phyloP scores from a whole-genome alignment of 2,888 invertebrate genomes.

The Kuschelorhynchus macadamiae region DNA sequence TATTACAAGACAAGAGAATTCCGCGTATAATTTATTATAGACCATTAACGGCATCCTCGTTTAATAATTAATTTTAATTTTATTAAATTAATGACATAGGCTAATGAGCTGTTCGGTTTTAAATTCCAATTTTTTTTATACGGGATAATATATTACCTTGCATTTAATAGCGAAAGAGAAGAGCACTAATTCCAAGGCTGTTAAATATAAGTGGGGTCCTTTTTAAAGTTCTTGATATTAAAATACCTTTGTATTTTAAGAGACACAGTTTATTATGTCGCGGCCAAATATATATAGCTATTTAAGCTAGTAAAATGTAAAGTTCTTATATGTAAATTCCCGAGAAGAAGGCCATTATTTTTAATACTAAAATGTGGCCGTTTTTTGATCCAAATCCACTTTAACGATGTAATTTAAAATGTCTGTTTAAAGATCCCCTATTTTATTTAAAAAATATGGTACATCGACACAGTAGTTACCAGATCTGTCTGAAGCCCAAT shows the following conservation, averaged over 20 bases:
- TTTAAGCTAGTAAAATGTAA: not conserved
- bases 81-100: constrained; percentile 21
- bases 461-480: no score
- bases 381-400: no score
- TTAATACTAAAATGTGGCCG: no score
- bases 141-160: constrained; percentile 10
- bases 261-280: not conserved
- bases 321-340: no score
- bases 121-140: constrained; percentile 9
- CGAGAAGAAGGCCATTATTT: no score
- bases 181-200: constrained; percentile 1
- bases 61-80: constrained; percentile 14
- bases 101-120: constrained; percentile 20
- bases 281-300: not conserved
- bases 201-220: not conserved
- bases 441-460: no score
- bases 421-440: no score
- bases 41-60: constrained; percentile 10
- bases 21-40: constrained; percentile 5
- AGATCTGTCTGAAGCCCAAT: no score
- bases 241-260: no score
- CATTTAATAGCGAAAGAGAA: not conserved
- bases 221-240: no score
- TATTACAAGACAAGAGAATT: not conserved
- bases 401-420: no score